Conservation (phyloP, 2,113 vertebrate species). For the Asarcornis scutulata region DNA sequence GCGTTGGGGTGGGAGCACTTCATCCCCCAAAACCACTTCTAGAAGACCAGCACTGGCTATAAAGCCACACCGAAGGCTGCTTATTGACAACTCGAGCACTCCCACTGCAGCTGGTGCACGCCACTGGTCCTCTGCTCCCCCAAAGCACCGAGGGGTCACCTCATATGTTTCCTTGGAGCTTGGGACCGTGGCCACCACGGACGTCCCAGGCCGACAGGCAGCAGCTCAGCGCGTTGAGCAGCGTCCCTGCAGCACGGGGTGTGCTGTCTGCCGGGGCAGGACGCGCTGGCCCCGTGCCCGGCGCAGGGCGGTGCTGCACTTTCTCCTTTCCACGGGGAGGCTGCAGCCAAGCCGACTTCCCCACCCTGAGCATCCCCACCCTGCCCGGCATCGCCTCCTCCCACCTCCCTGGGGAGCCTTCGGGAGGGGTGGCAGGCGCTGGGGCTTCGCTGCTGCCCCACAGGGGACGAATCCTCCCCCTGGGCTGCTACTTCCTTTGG, state of each 20-base stretch:
- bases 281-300: accelerated
- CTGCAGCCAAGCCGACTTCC: constrained; percentile 27
- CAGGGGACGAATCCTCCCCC: neutral
- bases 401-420: neutral
- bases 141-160: accelerated
- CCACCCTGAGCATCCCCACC: constrained; percentile 37
- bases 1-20: neutral
- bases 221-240: too few relatives aligned
- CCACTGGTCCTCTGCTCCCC: neutral
- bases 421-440: neutral
- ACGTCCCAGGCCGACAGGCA: too few relatives aligned
- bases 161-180: neutral
- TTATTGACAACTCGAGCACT: neutral
- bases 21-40: neutral
- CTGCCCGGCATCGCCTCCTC: neutral
- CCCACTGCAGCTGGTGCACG: neutral
- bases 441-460: neutral
- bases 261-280: neutral
- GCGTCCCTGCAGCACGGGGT: neutral
- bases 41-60: neutral
- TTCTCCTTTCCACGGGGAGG: neutral
- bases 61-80: neutral
- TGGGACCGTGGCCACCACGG: accelerated
- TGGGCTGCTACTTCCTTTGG: neutral
- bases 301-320: constrained; percentile 32